Percentiles rank a stretch among this genome's conserved stretches.
Conservation (phyloP, 1,140 invertebrate species). For the Antheraea mylitta region DNA sequence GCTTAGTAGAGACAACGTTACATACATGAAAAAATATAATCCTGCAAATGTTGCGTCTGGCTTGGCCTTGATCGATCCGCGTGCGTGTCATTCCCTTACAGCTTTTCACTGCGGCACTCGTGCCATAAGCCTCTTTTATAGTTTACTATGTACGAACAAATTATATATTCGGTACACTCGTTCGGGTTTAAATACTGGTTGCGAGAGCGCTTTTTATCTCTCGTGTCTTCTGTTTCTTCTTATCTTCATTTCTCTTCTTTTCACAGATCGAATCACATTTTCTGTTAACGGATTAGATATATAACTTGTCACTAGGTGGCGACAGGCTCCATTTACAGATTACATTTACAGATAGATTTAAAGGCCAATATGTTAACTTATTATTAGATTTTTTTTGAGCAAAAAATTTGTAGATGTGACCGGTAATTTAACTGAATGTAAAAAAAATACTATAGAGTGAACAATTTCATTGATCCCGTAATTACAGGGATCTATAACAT, state of each 20-base stretch:
- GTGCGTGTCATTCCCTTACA: slow-evolving; percentile 49
- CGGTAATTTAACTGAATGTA: no score
- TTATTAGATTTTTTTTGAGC: no score
- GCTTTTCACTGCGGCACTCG: slow-evolving; percentile 25
- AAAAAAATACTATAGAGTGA: no score
- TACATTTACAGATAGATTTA: no score
- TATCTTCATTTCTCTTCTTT: no score
- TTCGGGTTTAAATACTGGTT: neutral
- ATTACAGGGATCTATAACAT: no score
- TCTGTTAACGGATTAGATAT: neutral
- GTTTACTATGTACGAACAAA: slow-evolving; percentile 1
- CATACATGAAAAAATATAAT: slow-evolving; percentile 24
- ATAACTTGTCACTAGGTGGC: no score
- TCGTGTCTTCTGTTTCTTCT: neutral
- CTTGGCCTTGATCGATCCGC: slow-evolving; percentile 65
- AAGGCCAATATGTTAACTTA: no score
- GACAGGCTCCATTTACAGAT: no score
- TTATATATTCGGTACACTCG: neutral
- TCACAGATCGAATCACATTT: neutral
- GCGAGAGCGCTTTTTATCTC: neutral
- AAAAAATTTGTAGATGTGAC: no score
- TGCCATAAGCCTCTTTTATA: slow-evolving; percentile 13
- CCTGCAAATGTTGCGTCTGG: slow-evolving; percentile 27
- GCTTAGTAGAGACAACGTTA: slow-evolving; percentile 7
- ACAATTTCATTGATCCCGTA: no score